These are phyloP conservation scores for Zonotrichia albicollis DNA, from an alignment of 2,797 vertebrate species.

Conservation along the genomic window DNA sequence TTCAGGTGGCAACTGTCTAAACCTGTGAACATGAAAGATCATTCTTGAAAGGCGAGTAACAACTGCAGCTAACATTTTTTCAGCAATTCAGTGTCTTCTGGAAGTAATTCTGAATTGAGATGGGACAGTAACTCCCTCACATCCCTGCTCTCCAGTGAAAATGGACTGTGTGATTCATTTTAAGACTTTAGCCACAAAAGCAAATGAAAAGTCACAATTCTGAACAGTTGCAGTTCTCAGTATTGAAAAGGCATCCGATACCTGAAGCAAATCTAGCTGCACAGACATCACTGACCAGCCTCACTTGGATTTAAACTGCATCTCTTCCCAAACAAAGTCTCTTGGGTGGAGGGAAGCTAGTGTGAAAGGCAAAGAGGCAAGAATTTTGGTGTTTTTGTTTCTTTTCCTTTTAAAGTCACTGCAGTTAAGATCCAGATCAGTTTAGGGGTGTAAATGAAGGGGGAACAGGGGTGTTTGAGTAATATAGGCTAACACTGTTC, in stretches of 20 bases:
- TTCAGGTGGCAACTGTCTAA: not conserved
- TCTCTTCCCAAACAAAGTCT: conserved; percentile 24
- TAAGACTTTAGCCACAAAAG: conserved; percentile 33
- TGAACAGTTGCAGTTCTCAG: not conserved
- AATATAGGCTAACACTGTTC: conserved; percentile 76
- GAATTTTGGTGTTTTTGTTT: conserved; percentile 26
- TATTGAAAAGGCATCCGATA: conserved; percentile 39
- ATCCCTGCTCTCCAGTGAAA: not conserved
- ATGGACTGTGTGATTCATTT: not conserved
- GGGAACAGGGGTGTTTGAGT: conserved; percentile 51
- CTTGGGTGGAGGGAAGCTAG: conserved; percentile 9
- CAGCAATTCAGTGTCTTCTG: not conserved
- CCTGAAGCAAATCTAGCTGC: conserved; percentile 47
- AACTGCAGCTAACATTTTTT: not conserved
- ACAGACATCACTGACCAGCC: conserved; percentile 38
- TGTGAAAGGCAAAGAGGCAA: conserved; percentile 49
- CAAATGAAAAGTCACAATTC: conserved; percentile 6
- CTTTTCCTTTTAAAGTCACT: conserved; percentile 40
- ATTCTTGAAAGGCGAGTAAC: not conserved
- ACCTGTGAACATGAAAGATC: not conserved
- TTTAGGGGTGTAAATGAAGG: conserved; percentile 47
- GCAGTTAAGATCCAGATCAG: conserved; percentile 53
- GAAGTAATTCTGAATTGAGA: not conserved
- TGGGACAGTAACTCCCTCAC: not conserved
- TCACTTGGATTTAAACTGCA: not conserved